A percentile compares a stretch with the other conserved stretches of the same genome.
phyloP scores from a whole-genome alignment of 2,888 invertebrate genomes.

The Neoscelio sp. region DNA sequence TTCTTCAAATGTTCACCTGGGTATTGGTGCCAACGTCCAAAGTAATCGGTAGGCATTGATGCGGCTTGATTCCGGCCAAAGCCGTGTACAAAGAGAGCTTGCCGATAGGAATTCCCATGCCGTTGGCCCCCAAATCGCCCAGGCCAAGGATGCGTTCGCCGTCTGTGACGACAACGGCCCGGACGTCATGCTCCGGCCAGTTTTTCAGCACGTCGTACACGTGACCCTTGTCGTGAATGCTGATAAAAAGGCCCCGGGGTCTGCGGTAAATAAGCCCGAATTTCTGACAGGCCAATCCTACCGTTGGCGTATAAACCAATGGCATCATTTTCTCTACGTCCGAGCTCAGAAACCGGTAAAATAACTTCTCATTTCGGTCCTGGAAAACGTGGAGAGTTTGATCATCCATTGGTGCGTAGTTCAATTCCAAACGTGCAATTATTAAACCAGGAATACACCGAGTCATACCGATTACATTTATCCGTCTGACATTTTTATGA shows the following conservation, averaged over 20 bases:
- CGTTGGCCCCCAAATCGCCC: conserved; percentile 98
- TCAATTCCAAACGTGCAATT: background rate
- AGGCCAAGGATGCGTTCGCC: conserved; percentile 99
- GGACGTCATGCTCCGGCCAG: conserved; percentile 95
- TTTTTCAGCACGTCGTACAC: conserved; percentile 97
- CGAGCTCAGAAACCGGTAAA: conserved; percentile 94
- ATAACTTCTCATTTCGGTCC: conserved; percentile 98
- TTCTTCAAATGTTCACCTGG: conserved; percentile 82
- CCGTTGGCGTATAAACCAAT: conserved; percentile 99
- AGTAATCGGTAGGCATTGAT: conserved; percentile 96
- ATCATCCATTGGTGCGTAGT: background rate
- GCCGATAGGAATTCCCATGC: conserved; percentile 99
- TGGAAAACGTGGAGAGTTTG: conserved; percentile 80
- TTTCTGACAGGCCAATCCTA: conserved; percentile 98
- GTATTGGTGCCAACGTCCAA: conserved; percentile 98
- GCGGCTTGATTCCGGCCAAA: conserved; percentile 97
- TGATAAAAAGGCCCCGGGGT: conserved; percentile 97
- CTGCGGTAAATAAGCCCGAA: conserved; percentile 96
- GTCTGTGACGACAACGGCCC: conserved; percentile 97
- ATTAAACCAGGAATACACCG: background rate
- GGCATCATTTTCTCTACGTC: conserved; percentile 98
- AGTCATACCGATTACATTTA: conserved; percentile 9
- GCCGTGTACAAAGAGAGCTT: conserved; percentile 99
- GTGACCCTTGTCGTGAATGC: conserved; percentile 97
- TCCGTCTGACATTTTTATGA: conserved; percentile 1